Evolutionary conservation across 2,888 invertebrate genomes (phyloP), one percentile per base, ranked within the genome.

Genomic region (Pseudanteris insignis): DNA sequence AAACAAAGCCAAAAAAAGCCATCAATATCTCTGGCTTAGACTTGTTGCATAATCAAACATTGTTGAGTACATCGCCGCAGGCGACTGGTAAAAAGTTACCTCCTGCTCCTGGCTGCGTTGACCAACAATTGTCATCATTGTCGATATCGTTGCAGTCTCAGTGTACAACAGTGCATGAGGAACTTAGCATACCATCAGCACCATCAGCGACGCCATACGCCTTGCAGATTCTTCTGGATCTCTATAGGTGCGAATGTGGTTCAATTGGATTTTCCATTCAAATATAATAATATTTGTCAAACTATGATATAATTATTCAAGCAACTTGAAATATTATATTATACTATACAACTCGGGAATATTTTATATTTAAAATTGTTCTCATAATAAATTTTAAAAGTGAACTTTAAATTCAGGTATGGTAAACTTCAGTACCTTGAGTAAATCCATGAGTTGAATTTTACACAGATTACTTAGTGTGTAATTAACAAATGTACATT

Each of bases 41-140:
- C 82, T 84, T 94, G 70, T 82, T 95, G 67, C 94, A 95, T 81
- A 91, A 89, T 70, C 90, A 94, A 81, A 95, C 95, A 25, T 83
- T 95, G 66, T 85, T 93, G 4, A 94, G 94, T 75, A 94, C 94
- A 10, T 88, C 91, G 12, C 87, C 88, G 41, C 90, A 90, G 79
- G 84, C 85, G 36, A 83, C 84, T 70, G 86, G 88, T 5, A 88
- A 88, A 74, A 89, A 88, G 78, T 84, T 90, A 64, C 92, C 92
- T 26, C 92, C 94, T 18, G 94, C 94, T 34, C 94, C 93, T 6
- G 95, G 95, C 44, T 93, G 93, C 77, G 91, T 95, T 54, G 94
- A 93, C 80, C 94, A 94, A 78, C 92, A 94, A 68, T 82, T 95
- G 55, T 92, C 93, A 2, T 88, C 90, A 32, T 82, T 94, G 43